Percentiles rank a stretch among this genome's conserved stretches.
These are phyloP conservation scores for Globia sparganii DNA, from an alignment of 2,888 invertebrate genomes.

Conservation along the genomic window DNA sequence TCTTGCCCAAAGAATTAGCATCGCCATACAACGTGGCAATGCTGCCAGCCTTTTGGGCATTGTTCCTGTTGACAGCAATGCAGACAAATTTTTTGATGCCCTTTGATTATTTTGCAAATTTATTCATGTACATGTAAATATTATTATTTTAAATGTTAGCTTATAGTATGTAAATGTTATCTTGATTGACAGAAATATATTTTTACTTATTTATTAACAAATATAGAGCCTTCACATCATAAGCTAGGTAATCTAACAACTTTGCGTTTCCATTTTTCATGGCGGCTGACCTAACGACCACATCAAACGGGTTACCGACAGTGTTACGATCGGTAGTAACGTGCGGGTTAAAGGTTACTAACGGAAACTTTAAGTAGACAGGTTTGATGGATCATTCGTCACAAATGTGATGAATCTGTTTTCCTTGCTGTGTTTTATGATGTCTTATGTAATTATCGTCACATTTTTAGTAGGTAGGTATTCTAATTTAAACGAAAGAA, in stretches of 20 bases:
- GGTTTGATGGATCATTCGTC: constrained; percentile 22
- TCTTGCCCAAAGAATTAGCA: too few species aligned
- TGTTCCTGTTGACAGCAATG: too few species aligned
- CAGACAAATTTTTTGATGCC: too few species aligned
- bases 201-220: too few species aligned
- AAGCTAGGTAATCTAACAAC: too few species aligned
- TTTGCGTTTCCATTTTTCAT: background rate
- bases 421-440: background rate
- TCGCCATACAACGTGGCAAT: too few species aligned
- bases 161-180: too few species aligned
- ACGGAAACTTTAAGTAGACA: constrained; percentile 13
- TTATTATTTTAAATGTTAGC: too few species aligned
- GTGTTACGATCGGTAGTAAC: constrained; percentile 18
- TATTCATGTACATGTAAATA: too few species aligned
- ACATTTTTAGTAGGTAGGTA: background rate
- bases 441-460: constrained; percentile 7
- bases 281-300: constrained; percentile 5
- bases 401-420: constrained; percentile 10
- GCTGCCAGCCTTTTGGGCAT: too few species aligned
- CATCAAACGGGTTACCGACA: background rate
- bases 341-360: constrained; percentile 33
- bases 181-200: too few species aligned
- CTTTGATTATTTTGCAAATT: too few species aligned
- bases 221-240: background rate
- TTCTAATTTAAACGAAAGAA: background rate